Evolutionary conservation across 2,888 invertebrate species (phyloP), one percentile per base, ranked within the genome.

Genomic region (Anarsia innoxiella): DNA sequence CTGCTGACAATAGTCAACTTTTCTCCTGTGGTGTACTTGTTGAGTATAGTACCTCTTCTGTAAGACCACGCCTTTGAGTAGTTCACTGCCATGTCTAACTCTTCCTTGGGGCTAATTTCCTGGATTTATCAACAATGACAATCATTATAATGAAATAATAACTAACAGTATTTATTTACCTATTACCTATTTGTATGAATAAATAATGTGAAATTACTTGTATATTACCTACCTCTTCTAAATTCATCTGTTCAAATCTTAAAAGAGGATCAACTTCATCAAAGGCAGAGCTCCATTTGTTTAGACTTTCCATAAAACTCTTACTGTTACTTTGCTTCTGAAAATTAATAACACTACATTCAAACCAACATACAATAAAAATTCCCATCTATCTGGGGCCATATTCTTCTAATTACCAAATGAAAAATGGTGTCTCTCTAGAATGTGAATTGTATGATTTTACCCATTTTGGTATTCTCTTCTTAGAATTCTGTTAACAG

Each of bases 21-120:
- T 73, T 97, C 97, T 8, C 93, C 94, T 36, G 98, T 98, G 19
- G 96, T 97, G 59, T 93, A 98, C 71, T 93, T 94, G 51, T 89
- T 91, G 8, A 98, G 86, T 61, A 99, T 96, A n/a, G 86, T 86
- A 30, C 88, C 67, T 47, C 93, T 90, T 56, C 91, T 90, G 1
- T 87, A 73, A 46, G 86, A 87, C 98, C 98, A 99, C 9, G 92
- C 90, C 62, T 93, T 91, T 45, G 90, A 78, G 42, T 86, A 86
- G 51, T 71, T 73, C 40, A 88, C 85, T 12, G 50, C 40, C 28
- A 56, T 53, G 36, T 61, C 51, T 39, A 45, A 36, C 23, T 60
- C 46, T 26, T 62, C 60, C 23, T 51, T 47, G 19, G 52, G 46
- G 33, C 49, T 49, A 6, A 44, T 37, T 39, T 74, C 72, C 76